Evolutionary conservation across 2,113 vertebrate genomes (phyloP).

Genomic region (Pogona vitticeps): DNA sequence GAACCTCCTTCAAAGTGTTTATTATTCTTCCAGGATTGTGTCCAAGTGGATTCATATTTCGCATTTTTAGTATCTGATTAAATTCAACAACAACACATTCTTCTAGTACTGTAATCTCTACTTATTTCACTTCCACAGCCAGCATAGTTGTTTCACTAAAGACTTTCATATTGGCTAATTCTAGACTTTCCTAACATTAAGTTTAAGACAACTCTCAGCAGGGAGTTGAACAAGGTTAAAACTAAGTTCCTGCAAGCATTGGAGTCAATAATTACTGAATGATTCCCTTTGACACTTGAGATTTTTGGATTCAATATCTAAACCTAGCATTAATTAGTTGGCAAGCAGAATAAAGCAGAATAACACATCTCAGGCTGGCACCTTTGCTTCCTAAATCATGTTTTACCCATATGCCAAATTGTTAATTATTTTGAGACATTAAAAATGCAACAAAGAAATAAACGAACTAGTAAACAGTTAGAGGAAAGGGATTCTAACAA

Average conservation of each 20-base stretch:
- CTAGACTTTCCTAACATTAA: background rate
- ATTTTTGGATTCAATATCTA: background rate
- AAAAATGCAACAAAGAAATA: background rate
- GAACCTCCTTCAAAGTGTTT: background rate
- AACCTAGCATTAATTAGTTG: background rate
- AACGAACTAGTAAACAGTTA: background rate
- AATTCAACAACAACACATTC: background rate
- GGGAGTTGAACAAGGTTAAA: background rate
- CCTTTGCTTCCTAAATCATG: background rate
- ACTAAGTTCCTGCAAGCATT: background rate
- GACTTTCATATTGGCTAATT: background rate
- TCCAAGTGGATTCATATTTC: background rate
- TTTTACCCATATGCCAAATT: background rate
- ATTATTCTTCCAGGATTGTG: too few relatives aligned
- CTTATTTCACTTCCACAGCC: too few relatives aligned
- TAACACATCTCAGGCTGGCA: background rate
- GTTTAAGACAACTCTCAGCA: background rate
- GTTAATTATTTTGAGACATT: constrained; percentile 2
- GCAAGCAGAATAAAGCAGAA: background rate
- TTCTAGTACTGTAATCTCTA: too few relatives aligned
- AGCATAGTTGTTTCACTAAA: background rate
- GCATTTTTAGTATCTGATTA: background rate
- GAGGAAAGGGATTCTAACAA: background rate
- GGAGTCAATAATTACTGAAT: background rate
- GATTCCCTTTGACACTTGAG: background rate